Conservation (phyloP, 2,888 invertebrate species). For the Empis livida region DNA sequence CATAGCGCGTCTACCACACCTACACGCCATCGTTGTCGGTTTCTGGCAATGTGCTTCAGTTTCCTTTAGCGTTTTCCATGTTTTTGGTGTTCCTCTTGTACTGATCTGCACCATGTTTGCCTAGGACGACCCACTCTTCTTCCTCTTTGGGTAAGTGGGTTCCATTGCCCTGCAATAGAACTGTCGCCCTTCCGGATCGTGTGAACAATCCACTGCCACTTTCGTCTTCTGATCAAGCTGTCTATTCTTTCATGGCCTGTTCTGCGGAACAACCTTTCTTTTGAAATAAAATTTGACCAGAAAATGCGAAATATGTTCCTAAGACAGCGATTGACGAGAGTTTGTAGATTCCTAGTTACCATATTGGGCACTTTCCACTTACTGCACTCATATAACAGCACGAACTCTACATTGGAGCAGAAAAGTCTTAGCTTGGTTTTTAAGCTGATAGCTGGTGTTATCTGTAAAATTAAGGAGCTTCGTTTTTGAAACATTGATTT, state of each 20-base stretch:
- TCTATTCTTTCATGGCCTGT: background rate
- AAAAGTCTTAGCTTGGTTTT: background rate
- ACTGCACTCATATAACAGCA: background rate
- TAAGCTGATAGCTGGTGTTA: background rate
- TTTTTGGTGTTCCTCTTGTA: too few relatives aligned
- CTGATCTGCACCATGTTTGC: too few relatives aligned
- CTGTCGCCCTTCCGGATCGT: background rate
- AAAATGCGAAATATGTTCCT: background rate
- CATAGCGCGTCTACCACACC: too few relatives aligned
- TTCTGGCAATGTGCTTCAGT: too few relatives aligned
- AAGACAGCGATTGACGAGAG: background rate
- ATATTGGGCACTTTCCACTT: background rate
- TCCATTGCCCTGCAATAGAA: background rate
- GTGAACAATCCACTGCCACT: slow-evolving; percentile 3
- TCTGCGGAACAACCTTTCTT: background rate
- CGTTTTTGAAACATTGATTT: background rate
- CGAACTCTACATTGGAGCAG: background rate
- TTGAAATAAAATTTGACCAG: background rate
- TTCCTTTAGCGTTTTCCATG: too few relatives aligned
- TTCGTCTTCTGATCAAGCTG: background rate
- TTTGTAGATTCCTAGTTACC: background rate
- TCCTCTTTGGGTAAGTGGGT: background rate
- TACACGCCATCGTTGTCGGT: too few relatives aligned
- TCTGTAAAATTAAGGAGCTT: background rate
- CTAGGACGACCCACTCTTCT: background rate